Evolutionary conservation across 2,797 vertebrate species (phyloP).

Genomic region (Macroramphosus scolopax): DNA sequence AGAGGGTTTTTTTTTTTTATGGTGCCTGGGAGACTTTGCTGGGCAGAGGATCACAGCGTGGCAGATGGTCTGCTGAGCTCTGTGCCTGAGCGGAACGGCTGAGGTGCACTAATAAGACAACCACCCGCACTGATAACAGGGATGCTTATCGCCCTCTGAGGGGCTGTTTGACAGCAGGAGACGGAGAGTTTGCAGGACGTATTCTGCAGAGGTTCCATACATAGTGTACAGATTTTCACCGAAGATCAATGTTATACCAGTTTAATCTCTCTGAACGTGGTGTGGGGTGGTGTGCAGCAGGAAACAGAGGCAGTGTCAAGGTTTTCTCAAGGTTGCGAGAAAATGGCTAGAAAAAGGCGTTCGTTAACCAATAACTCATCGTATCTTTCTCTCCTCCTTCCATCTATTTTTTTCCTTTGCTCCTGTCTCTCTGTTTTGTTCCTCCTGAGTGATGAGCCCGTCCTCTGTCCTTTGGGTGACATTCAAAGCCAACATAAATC

Average conservation of each 20-base stretch:
- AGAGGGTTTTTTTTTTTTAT: conserved; percentile 56
- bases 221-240: conserved; percentile 47
- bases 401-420: conserved; percentile 60
- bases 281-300: conserved; percentile 1
- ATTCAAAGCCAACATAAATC: conserved; percentile 99
- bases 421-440: conserved; percentile 82
- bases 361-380: conserved; percentile 63
- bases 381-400: conserved; percentile 58
- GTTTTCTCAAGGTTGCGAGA: conserved; percentile 65
- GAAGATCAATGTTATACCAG: conserved; percentile 9
- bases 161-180: conserved; percentile 84
- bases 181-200: conserved; percentile 54
- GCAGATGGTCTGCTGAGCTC: conserved; percentile 95
- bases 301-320: conserved; percentile 36
- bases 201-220: conserved; percentile 53
- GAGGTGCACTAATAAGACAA: conserved; percentile 94
- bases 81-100: conserved; percentile 92
- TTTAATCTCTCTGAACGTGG: conserved; percentile 15
- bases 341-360: conserved; percentile 66
- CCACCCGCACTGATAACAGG: conserved; percentile 88
- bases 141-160: conserved; percentile 92
- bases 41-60: conserved; percentile 82
- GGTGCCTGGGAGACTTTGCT: conserved; percentile 77
- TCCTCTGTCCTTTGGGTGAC: conserved; percentile 97
- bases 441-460: conserved; percentile 93